These are phyloP conservation scores for Mystacornis crossleyi DNA, from an alignment of 2,113 vertebrate species.

Conservation along the genomic window DNA sequence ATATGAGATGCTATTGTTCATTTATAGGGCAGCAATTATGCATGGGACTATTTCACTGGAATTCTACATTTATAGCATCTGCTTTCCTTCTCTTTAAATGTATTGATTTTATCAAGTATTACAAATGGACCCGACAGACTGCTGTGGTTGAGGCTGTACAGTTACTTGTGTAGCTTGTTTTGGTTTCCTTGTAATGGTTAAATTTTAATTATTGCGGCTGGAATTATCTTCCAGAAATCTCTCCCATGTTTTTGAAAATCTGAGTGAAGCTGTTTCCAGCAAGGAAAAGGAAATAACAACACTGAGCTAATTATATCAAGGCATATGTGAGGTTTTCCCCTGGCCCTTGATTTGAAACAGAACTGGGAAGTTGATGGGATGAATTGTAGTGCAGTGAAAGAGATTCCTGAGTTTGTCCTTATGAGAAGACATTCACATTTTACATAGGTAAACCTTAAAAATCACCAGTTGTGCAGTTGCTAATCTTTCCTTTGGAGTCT, in stretches of 20 bases:
- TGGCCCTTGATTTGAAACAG: background rate
- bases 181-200: background rate
- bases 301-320: background rate
- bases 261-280: background rate
- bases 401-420: background rate
- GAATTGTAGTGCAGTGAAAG: background rate
- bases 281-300: background rate
- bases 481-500: background rate
- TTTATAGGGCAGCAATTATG: background rate
- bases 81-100: background rate
- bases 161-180: background rate
- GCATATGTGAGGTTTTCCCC: background rate
- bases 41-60: background rate
- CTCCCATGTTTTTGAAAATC: background rate
- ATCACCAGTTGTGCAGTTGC: background rate
- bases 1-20: background rate
- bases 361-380: background rate
- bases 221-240: background rate
- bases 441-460: background rate
- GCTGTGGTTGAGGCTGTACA: background rate
- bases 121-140: background rate
- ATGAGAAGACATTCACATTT: background rate
- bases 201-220: background rate
- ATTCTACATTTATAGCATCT: constrained; percentile 5
- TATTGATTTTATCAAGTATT: background rate